Evolutionary conservation across 2,888 invertebrate species (phyloP).

Genomic region (Melipona beecheii): DNA sequence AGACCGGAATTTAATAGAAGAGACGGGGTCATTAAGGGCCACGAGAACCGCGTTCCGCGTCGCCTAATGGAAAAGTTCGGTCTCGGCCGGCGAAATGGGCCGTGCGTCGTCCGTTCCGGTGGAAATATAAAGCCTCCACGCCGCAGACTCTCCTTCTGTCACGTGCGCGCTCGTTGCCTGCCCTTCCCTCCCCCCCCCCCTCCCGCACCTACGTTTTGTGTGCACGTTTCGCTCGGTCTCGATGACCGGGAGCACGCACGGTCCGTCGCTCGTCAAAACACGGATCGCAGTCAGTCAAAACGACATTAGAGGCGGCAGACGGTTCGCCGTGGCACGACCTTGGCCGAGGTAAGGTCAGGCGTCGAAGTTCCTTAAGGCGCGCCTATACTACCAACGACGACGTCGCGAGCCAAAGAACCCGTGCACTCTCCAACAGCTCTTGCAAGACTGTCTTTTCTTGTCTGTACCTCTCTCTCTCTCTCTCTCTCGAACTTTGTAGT

Average conservation of each 20-base stretch:
- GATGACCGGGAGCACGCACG: slow-evolving; percentile 37
- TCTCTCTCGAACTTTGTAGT: slow-evolving; percentile 42
- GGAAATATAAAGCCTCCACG: slow-evolving; percentile 18
- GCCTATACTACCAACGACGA: slow-evolving; percentile 51
- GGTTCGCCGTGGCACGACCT: slow-evolving; percentile 74
- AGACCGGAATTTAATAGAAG: slow-evolving; percentile 49
- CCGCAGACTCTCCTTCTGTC: neutral
- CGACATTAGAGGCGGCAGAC: slow-evolving; percentile 73
- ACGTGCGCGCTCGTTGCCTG: neutral
- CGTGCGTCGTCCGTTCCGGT: neutral
- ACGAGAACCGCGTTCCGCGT: neutral
- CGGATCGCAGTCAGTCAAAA: slow-evolving; percentile 71
- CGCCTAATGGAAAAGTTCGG: slow-evolving; percentile 60
- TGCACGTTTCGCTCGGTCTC: neutral
- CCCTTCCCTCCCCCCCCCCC: no score
- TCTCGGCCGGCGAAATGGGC: slow-evolving; percentile 10
- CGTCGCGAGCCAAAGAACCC: slow-evolving; percentile 53
- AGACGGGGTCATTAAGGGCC: slow-evolving; percentile 43
- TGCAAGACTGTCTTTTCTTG: slow-evolving; percentile 44
- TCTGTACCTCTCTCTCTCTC: slow-evolving; percentile 8
- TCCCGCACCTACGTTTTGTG: no score
- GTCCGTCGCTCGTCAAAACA: slow-evolving; percentile 68
- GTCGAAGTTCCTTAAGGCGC: slow-evolving; percentile 66
- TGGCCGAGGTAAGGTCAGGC: slow-evolving; percentile 72
- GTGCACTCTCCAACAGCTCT: slow-evolving; percentile 35